Evolutionary conservation across 2,797 vertebrate genomes (phyloP), one percentile per base, ranked within the genome.

Genomic region (Betta splendens): DNA sequence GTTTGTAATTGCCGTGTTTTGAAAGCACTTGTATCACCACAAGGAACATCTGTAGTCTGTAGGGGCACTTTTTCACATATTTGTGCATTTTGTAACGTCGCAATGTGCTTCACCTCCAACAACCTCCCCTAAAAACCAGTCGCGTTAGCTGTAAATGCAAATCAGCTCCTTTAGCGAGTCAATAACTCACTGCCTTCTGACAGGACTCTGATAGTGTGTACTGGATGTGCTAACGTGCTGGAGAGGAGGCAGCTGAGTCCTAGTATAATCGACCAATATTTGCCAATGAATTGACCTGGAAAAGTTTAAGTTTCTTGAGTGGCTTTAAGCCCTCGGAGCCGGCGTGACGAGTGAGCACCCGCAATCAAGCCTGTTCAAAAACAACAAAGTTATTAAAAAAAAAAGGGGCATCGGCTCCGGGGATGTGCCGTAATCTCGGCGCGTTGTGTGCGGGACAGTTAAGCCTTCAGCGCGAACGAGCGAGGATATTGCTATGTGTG

Each of bases 381-480:
- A 69, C 59, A 76, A 45, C 57, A 22, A 48, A 57, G 55, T 79
- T 80, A 70, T 69, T 70, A 56, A 72, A 71, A n/a, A 83, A 77
- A 59, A 61, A 75, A 57, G 69, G 33, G 51, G 61, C 72, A 71
- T 48, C 54, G 59, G 59, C 65, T 73, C 42, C 59, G 54, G 51
- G 58, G 73, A 65, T 70, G 55, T 75, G 57, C 78, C 59, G 69
- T 80, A 75, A 82, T 80, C 73, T 81, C 15, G n/a, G 50, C 17
- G 75, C 58, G 77, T 79, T 84, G 54, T 84, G 54, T 85, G 79
- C 26, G 63, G 85, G 84, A 87, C 87, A 85, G 80, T 85, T 87
- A 87, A 89, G 81, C 82, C 81, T 59, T 73, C 72, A 69, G 81
- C 68, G 81, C 85, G 82, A 84, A 84, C 83, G 79, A 85, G 79